Evolutionary conservation across 2,113 vertebrate species (phyloP).

Genomic region (Athene noctua): DNA sequence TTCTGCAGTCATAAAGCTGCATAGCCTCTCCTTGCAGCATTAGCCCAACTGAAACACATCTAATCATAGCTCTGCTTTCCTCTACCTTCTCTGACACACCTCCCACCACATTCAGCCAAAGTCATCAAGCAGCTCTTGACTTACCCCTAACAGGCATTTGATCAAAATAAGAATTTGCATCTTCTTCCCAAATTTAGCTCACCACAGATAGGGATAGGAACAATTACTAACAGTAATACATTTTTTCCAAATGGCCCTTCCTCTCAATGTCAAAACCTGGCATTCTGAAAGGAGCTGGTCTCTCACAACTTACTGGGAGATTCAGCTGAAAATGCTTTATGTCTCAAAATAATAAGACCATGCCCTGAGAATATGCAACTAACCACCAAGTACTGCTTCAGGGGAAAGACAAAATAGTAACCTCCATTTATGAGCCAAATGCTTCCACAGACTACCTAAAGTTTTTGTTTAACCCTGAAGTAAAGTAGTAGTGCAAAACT

Average conservation of each 20-base stretch:
- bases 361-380: neutral
- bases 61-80: neutral
- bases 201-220: neutral
- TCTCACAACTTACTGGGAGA: neutral
- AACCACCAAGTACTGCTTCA: neutral
- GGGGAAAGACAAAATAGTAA: neutral
- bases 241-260: neutral
- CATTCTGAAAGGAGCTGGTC: neutral
- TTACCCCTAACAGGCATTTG: neutral
- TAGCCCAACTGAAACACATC: neutral
- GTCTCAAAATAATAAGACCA: neutral
- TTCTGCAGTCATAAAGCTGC: neutral
- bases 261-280: neutral
- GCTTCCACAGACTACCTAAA: neutral
- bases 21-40: neutral
- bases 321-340: neutral
- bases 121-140: neutral
- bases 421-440: neutral
- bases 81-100: neutral
- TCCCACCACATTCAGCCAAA: neutral
- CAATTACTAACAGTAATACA: neutral
- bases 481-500: neutral
- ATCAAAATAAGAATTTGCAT: neutral
- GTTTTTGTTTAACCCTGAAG: neutral
- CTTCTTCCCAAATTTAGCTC: neutral